Conservation (phyloP, 2,797 vertebrate genomes). For the Melopsittacus undulatus region DNA sequence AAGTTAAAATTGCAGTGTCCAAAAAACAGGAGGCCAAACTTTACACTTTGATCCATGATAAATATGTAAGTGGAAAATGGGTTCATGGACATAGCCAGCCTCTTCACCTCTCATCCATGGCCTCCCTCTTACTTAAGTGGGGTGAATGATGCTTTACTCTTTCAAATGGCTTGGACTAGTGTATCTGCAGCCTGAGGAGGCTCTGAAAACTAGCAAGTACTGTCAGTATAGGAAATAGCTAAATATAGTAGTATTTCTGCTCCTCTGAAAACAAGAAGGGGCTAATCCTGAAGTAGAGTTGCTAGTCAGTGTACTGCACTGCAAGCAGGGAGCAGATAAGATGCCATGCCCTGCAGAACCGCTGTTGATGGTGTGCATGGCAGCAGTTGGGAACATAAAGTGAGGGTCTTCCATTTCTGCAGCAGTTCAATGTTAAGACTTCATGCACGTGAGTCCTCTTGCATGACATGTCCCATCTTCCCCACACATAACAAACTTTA, state of each 20-base stretch:
- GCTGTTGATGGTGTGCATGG: accelerated
- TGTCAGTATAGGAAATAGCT: background rate
- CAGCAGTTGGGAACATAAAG: background rate
- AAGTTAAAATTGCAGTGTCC: background rate
- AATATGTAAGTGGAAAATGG: background rate
- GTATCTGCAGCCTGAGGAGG: background rate
- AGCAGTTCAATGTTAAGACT: background rate
- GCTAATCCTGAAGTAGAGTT: background rate
- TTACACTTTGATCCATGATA: background rate
- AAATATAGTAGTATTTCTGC: background rate
- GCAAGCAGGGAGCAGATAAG: background rate
- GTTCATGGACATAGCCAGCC: background rate
- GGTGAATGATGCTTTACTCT: background rate
- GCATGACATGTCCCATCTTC: background rate
- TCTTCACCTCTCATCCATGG: background rate
- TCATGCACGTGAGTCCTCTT: background rate
- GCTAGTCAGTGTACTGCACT: background rate
- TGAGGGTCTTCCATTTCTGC: background rate
- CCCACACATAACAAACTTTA: background rate
- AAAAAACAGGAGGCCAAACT: background rate
- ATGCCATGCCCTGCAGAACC: background rate
- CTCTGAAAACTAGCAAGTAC: background rate
- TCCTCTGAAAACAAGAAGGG: background rate
- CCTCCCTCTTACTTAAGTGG: background rate
- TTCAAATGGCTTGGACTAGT: background rate